Evolutionary conservation across 2,113 vertebrate genomes (phyloP).

Genomic region (Laterallus jamaicensis): DNA sequence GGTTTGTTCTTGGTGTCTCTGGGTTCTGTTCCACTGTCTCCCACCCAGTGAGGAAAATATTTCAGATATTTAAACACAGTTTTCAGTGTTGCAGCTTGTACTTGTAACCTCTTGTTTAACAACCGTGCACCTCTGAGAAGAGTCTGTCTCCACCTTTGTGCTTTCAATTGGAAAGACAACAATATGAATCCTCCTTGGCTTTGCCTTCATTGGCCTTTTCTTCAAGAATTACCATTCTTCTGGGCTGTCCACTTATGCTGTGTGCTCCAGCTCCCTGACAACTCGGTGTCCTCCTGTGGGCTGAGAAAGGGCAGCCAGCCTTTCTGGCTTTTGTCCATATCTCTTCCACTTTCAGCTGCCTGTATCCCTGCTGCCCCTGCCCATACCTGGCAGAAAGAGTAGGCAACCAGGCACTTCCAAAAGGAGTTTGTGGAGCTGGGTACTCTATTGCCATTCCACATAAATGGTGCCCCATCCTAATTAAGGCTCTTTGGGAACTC

Average conservation of each 20-base stretch:
- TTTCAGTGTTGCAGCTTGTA: not conserved
- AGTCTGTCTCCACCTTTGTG: not conserved
- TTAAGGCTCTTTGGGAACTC: not conserved
- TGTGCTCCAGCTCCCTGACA: not conserved
- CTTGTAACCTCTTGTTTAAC: not conserved
- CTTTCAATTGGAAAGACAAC: not conserved
- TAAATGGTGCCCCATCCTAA: not conserved
- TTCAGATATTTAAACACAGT: not conserved
- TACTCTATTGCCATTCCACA: not conserved
- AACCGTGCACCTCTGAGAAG: not conserved
- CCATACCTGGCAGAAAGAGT: not conserved
- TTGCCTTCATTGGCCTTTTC: not conserved
- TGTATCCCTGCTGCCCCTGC: not conserved
- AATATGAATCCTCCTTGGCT: not conserved
- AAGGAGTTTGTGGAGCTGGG: not conserved
- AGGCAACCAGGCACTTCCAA: not conserved
- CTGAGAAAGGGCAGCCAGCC: not conserved
- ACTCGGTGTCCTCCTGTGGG: not conserved
- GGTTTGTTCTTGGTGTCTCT: not conserved
- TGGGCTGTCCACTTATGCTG: not conserved
- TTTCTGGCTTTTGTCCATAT: not conserved
- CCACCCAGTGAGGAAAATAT: not conserved
- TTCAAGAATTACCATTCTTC: not conserved
- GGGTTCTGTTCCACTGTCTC: not conserved
- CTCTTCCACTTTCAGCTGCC: not conserved